Conservation (phyloP, 2,113 vertebrate genomes). For the Psettodes erumei region DNA sequence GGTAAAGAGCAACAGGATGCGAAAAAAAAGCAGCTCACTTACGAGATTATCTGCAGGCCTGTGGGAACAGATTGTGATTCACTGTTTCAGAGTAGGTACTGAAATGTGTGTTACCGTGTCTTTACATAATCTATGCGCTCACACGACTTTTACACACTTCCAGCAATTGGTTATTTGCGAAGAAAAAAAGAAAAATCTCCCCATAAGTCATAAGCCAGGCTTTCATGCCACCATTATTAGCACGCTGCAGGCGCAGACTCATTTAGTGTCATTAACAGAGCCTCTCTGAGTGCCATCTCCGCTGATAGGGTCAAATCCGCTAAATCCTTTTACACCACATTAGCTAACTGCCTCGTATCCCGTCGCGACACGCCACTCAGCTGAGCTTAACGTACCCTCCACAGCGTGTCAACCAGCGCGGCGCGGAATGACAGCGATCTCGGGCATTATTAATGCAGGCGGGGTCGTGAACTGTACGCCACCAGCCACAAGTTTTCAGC, state of each 20-base stretch:
- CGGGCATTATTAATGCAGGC: constrained; percentile 26
- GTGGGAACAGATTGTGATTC: not conserved
- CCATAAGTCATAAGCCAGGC: constrained; percentile 46
- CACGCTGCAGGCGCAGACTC: constrained; percentile 69
- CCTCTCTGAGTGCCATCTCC: constrained; percentile 70
- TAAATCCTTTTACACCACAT: constrained; percentile 80
- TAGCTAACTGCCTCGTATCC: constrained; percentile 75
- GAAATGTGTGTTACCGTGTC: not conserved
- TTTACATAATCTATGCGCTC: constrained; percentile 5
- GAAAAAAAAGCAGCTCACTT: not conserved
- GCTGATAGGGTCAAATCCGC: constrained; percentile 79
- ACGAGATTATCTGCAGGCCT: constrained; percentile 14
- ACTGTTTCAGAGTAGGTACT: not conserved
- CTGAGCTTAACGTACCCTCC: constrained; percentile 64
- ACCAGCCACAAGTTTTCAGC: constrained; percentile 15
- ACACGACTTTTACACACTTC: constrained; percentile 24
- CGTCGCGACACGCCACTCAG: constrained; percentile 68
- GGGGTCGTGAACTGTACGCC: constrained; percentile 20
- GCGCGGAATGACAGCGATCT: constrained; percentile 52
- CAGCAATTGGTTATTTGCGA: constrained; percentile 24
- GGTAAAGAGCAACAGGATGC: not conserved
- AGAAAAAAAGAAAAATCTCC: constrained; percentile 23
- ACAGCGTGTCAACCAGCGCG: constrained; percentile 64
- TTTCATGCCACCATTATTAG: constrained; percentile 66
- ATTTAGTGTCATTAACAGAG: constrained; percentile 77